Percentiles rank a stretch among this genome's conserved stretches.
Conservation (phyloP, 1,140 invertebrate species). For the Lucilia sericata region DNA sequence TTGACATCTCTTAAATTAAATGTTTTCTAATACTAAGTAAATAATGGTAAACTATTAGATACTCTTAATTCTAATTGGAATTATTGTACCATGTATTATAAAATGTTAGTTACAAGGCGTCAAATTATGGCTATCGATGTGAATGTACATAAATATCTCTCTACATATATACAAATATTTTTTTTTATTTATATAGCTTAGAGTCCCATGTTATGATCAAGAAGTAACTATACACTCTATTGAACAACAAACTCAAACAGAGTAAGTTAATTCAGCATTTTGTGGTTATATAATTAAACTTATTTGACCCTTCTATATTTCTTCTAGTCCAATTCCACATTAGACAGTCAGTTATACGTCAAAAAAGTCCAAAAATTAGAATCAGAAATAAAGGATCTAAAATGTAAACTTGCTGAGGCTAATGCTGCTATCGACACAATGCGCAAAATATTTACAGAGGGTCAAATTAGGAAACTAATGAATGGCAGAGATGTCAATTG, state of each 20-base stretch:
- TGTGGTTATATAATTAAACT: neutral
- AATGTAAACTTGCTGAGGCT: neutral
- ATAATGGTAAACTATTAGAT: too few relatives aligned
- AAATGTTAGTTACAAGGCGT: too few relatives aligned
- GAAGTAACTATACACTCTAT: neutral
- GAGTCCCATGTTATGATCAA: neutral
- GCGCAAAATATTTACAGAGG: neutral
- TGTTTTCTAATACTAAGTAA: too few relatives aligned
- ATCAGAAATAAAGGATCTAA: neutral
- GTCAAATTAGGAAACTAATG: slow-evolving; percentile 12
- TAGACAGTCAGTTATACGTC: neutral
- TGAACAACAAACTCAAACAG: neutral
- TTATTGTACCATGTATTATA: too few relatives aligned
- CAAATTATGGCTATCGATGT: too few relatives aligned
- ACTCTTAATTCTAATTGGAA: too few relatives aligned
- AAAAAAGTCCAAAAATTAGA: neutral
- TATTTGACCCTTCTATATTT: neutral
- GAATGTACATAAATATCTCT: too few relatives aligned
- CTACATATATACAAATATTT: neutral
- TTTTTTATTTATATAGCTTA: neutral
- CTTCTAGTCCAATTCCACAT: neutral
- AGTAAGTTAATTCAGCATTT: neutral
- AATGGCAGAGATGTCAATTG: neutral
- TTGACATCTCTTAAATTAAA: too few relatives aligned
- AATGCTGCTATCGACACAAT: neutral